phyloP scores from a whole-genome alignment of 2,113 vertebrate species.

The Oreochromis spilurus region DNA sequence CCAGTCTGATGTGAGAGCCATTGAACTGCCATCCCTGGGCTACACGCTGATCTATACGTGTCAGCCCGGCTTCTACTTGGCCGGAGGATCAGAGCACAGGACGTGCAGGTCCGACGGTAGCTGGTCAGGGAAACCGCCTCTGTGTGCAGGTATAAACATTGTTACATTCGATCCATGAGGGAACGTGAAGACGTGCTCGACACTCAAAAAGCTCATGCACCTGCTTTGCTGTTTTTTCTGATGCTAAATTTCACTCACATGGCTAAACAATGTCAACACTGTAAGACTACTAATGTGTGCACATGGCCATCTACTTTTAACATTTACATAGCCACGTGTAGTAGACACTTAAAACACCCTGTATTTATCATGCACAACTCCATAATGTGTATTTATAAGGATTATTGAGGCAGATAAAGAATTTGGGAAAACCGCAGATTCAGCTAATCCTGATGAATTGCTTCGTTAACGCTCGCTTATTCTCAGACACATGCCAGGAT shows the following conservation, averaged over 20 bases:
- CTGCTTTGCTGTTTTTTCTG: background rate
- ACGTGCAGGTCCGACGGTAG: constrained; percentile 94
- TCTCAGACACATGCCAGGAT: constrained; percentile 46
- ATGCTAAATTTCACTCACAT: background rate
- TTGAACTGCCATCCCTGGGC: constrained; percentile 93
- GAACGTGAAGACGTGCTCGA: background rate
- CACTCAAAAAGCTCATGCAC: background rate
- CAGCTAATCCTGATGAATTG: constrained; percentile 59
- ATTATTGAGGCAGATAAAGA: background rate
- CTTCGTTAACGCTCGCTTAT: constrained; percentile 41
- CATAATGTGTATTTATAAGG: background rate
- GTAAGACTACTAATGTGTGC: background rate
- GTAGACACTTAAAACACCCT: background rate
- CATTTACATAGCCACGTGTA: background rate
- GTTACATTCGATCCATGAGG: background rate
- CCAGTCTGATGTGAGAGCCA: constrained; percentile 87
- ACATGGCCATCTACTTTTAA: background rate
- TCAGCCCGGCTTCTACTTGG: constrained; percentile 91
- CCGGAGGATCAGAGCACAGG: constrained; percentile 92
- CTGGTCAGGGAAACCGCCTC: constrained; percentile 94
- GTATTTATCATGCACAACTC: background rate
- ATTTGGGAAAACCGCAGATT: background rate
- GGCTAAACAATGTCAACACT: background rate
- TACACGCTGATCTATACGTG: constrained; percentile 97
- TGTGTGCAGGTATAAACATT: constrained; percentile 81